Evolutionary conservation across 2,797 vertebrate species (phyloP), one percentile per base, ranked within the genome.

Genomic region (Vireo griseus): DNA sequence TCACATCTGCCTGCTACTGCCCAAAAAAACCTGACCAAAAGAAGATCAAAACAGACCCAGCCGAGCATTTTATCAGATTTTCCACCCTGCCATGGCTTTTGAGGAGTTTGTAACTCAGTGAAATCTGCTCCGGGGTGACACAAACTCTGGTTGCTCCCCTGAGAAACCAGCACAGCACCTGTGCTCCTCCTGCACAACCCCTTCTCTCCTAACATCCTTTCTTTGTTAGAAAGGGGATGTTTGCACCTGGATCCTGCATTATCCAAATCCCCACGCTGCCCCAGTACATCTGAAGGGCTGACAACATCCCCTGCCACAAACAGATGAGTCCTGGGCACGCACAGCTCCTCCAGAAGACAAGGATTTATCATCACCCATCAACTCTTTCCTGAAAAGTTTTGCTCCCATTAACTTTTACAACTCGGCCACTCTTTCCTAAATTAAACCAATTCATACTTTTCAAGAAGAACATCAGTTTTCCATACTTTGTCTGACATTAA

Each of bases 121-220:
- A 84, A 44, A 88, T n/a, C 61, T 22, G 61, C 9, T 83, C 61
- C 5, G 1, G 35, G 28, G 33, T 67, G 66, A 67, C 81, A 44
- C 4, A 2, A 90, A 72, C 47, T 47, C 29, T 20, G 29, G 28
- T 74, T 21, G 4, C n/a, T 65, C 44, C 28, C 40, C 22, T 35
- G 63, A 86, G 61, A 67, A 69, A 59, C 16, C 21, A 35, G 22
- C 0, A 0, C 15, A 3, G 5, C 37, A 1, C 51, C 33, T 29
- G 26, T 10, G 71, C 72, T 91, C 20, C 42, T 67, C 33, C 9
- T 8, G 33, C 21, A 68, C 54, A 76, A 67, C 9, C 25, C 15
- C 25, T 79, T 42, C 33, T 85, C 47, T 61, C 59, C 74, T 52
- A 66, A 44, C 45, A 71, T 7, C 6, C 13, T 71, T 58, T 35